These are phyloP conservation scores for Dasyornis broadbenti DNA, from an alignment of 2,113 vertebrate genomes.

Conservation along the genomic window DNA sequence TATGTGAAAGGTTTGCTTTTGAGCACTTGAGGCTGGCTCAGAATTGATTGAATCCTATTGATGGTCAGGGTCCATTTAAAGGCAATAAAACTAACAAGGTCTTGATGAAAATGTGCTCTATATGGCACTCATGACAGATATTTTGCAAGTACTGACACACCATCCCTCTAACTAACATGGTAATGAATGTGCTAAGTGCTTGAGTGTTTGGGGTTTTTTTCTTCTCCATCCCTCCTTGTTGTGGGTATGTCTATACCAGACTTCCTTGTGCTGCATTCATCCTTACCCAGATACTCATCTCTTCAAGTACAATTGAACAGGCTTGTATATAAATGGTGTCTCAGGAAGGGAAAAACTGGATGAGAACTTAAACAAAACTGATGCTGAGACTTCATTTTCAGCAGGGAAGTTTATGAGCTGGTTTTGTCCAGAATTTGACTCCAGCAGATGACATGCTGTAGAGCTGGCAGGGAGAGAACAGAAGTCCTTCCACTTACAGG, in stretches of 20 bases:
- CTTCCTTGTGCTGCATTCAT: not conserved
- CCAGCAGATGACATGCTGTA: not conserved
- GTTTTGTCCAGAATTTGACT: not conserved
- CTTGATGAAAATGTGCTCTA: not conserved
- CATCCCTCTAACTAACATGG: not conserved
- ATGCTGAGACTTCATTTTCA: not conserved
- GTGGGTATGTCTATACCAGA: not conserved
- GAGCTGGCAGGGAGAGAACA: not conserved
- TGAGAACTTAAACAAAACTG: not conserved
- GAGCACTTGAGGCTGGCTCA: not conserved
- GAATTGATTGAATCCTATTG: not conserved
- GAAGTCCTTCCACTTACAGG: not conserved
- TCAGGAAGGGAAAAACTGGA: not conserved
- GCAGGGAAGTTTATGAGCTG: not conserved
- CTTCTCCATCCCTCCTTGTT: not conserved
- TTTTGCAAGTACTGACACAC: not conserved
- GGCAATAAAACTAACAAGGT: not conserved
- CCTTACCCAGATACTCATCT: not conserved
- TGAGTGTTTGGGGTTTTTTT: not conserved
- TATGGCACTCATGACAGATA: not conserved
- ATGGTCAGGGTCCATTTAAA: not conserved
- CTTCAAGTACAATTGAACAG: not conserved
- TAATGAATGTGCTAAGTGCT: not conserved
- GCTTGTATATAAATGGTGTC: not conserved
- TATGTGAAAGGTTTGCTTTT: not conserved